Percentiles rank a stretch among this genome's conserved stretches.
phyloP scores from a whole-genome alignment of 2,797 vertebrate genomes.

The Platalea minor region DNA sequence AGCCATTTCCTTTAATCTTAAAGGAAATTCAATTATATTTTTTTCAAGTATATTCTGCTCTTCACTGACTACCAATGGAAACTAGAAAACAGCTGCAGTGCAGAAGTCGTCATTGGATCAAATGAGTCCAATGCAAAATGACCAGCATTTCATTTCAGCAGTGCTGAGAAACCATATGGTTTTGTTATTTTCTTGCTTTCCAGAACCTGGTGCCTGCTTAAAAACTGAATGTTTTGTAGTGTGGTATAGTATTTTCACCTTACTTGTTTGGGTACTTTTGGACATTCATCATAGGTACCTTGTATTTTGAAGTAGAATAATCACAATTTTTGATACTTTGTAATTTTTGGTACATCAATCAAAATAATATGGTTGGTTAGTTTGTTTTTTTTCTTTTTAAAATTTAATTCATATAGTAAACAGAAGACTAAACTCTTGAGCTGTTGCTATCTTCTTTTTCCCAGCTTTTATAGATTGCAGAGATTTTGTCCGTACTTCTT shows the following conservation, averaged over 20 bases:
- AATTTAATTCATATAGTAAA: background rate
- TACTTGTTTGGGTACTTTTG: background rate
- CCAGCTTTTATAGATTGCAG: background rate
- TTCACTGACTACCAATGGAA: background rate
- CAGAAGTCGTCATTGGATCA: background rate
- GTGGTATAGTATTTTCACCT: background rate
- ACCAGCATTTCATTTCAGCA: background rate
- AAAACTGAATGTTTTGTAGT: background rate
- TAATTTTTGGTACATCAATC: background rate
- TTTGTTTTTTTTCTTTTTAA: background rate
- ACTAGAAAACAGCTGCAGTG: background rate
- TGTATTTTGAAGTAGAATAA: background rate
- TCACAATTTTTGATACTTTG: background rate
- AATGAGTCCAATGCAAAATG: background rate
- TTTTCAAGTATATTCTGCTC: background rate
- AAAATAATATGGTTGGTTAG: background rate
- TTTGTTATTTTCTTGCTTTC: background rate
- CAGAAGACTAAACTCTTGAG: background rate
- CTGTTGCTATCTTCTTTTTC: background rate
- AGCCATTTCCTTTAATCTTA: background rate
- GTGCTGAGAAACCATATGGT: background rate
- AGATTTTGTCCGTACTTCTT: background rate
- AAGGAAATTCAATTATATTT: background rate
- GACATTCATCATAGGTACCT: background rate
- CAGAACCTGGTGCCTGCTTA: background rate